Percentiles rank a stretch among this genome's conserved stretches.
Conservation (phyloP, 2,797 vertebrate genomes). For the Gallirallus australis region DNA sequence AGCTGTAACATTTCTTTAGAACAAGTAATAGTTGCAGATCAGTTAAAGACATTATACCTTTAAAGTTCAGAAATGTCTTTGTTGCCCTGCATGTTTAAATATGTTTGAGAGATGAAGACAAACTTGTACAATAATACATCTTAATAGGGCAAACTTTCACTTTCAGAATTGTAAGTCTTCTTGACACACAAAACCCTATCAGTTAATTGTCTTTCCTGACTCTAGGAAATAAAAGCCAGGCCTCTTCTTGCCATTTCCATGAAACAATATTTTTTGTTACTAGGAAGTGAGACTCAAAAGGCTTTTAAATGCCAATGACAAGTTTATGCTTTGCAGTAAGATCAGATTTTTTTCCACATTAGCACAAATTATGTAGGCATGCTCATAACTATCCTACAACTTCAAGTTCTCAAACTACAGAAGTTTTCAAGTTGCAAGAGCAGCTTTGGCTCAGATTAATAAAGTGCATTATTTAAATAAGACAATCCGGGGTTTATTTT, state of each 20-base stretch:
- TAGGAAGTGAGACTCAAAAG: background rate
- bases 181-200: background rate
- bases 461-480: background rate
- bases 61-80: background rate
- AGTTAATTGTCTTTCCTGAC: background rate
- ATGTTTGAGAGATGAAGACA: background rate
- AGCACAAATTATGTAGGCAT: background rate
- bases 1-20: background rate
- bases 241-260: background rate
- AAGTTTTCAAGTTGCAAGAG: background rate
- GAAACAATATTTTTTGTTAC: background rate
- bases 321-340: background rate
- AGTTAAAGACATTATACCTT: background rate
- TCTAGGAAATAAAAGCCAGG: background rate
- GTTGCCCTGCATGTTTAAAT: background rate
- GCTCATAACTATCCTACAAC: background rate
- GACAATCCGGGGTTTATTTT: background rate
- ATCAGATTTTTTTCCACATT: background rate
- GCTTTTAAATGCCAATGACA: background rate
- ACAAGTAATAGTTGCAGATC: background rate
- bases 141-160: background rate
- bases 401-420: background rate
- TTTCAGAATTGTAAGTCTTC: background rate
- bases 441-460: background rate
- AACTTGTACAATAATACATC: background rate